phyloP scores from a whole-genome alignment of 2,113 vertebrate genomes.

The Alligator sinensis region DNA sequence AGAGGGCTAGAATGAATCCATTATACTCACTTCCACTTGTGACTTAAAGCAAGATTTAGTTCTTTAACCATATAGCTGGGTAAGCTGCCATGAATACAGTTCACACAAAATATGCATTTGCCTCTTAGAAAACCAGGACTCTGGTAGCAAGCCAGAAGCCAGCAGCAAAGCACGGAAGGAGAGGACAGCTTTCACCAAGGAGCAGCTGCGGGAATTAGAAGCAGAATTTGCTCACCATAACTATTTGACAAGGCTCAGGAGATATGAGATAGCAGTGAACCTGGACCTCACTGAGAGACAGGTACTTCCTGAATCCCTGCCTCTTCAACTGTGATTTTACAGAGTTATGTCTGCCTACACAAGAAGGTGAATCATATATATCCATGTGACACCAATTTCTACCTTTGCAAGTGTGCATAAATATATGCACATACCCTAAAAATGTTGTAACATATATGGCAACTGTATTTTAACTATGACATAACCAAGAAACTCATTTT shows the following conservation, averaged over 20 bases:
- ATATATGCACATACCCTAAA: background rate
- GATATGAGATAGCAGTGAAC: conserved; percentile 98
- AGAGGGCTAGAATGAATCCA: accelerated
- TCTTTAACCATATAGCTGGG: accelerated
- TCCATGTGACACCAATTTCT: background rate
- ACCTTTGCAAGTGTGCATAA: background rate
- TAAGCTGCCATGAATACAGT: accelerated
- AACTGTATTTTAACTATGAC: background rate
- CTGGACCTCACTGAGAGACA: conserved; percentile 97
- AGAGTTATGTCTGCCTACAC: background rate
- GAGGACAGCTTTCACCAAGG: conserved; percentile 95
- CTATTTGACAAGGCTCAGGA: conserved; percentile 94
- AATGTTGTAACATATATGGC: background rate
- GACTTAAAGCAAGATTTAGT: accelerated
- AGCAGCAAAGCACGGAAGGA: conserved; percentile 93
- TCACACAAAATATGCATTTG: background rate
- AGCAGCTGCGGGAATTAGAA: conserved; percentile 94
- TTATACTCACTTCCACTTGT: background rate
- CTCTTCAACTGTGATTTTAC: background rate
- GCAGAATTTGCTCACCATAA: conserved; percentile 97
- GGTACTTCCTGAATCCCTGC: conserved; percentile 71
- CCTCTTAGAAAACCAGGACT: conserved; percentile 83
- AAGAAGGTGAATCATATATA: background rate
- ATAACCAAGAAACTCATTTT: background rate
- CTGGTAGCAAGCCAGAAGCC: conserved; percentile 81